Evolutionary conservation across 2,888 invertebrate species (phyloP), one percentile per base, ranked within the genome.

Genomic region (Acleris literana): DNA sequence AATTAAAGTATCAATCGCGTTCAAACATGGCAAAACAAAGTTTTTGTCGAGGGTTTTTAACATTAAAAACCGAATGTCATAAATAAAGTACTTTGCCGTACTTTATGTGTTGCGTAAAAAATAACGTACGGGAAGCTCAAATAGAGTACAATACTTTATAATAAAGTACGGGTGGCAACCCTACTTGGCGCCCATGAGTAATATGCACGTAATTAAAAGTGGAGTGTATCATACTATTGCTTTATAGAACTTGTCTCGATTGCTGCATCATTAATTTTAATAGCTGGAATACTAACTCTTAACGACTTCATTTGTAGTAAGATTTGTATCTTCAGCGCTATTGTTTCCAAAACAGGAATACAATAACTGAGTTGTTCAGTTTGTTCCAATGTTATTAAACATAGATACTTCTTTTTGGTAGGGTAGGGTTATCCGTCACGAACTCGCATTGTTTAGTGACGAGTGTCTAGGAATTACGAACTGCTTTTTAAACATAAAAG

Each of bases 301-400:
- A 25, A 16, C 18, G n/a, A 33, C 20, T 39, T 11, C 13, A 20
- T 56, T 0, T 46, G 5, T 58, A 51, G 3, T 22, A 18, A 48
- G 5, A 16, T 20, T 51, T 60, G n/a, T 22, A 51, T 22, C 16
- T 49, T 25, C 49, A 59, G 16, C 20, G 49, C 17, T 33, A 16
- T 53, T 44, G 6, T 44, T 5, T 22, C 43, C 25, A 25, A 60
- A 44, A 22, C 25, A n/a, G 43, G 43, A 5, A 17, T 25, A 17
- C 22, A 17, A 33, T 46, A 61, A 18, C 25, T 20, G 22, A 17
- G 7, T 46, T 6, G 22, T 20, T 33, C n/a, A 20, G n/a, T n/a
- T 22, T 54, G 16, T 33, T 56, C 13, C 20, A 56, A 9, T 56
- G 43, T n/a, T 43, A 56, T 56, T 56, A 56, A 56, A 43, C 43